These are phyloP conservation scores for Hydropsyche betteni DNA, from an alignment of 2,888 invertebrate genomes.

Conservation along the genomic window DNA sequence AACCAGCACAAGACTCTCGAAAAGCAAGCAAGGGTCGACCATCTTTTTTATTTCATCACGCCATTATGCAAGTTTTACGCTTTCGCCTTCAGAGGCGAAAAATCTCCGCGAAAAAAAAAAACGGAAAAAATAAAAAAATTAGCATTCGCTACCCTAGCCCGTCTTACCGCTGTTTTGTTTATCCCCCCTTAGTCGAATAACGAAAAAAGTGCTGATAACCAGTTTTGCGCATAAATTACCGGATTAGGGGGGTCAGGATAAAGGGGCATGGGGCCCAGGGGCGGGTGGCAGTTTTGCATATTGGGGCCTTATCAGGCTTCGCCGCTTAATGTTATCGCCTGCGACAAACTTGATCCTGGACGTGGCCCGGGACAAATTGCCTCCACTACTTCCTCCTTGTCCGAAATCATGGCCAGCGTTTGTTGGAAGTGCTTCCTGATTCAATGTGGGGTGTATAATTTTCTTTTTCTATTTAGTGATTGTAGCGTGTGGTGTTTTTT, in stretches of 20 bases:
- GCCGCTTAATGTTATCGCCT: conserved; percentile 21
- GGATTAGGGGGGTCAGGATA: background rate
- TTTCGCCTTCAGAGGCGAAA: background rate
- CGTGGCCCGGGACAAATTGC: background rate
- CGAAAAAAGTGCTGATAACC: conserved; percentile 22
- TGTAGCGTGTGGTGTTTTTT: too few relatives aligned
- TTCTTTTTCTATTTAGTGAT: too few relatives aligned
- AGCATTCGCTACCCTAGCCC: conserved; percentile 2
- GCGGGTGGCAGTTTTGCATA: conserved; percentile 3
- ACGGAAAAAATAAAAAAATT: conserved; percentile 2
- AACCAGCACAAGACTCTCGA: background rate
- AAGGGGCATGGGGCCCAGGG: background rate
- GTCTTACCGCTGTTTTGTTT: conserved; percentile 12
- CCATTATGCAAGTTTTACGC: conserved; percentile 20
- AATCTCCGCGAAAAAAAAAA: background rate
- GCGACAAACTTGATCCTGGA: conserved; percentile 4
- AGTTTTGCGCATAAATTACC: conserved; percentile 19
- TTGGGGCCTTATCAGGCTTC: conserved; percentile 2
- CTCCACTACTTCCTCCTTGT: too few relatives aligned
- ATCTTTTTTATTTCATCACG: conserved; percentile 18
- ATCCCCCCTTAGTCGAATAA: background rate
- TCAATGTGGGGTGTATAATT: too few relatives aligned
- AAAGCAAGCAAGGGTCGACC: background rate
- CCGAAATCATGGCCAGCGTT: too few relatives aligned
- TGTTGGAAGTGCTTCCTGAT: too few relatives aligned